Evolutionary conservation across 2,888 invertebrate genomes (phyloP), one percentile per base, ranked within the genome.

Genomic region (Hemicrepidius hirtus): DNA sequence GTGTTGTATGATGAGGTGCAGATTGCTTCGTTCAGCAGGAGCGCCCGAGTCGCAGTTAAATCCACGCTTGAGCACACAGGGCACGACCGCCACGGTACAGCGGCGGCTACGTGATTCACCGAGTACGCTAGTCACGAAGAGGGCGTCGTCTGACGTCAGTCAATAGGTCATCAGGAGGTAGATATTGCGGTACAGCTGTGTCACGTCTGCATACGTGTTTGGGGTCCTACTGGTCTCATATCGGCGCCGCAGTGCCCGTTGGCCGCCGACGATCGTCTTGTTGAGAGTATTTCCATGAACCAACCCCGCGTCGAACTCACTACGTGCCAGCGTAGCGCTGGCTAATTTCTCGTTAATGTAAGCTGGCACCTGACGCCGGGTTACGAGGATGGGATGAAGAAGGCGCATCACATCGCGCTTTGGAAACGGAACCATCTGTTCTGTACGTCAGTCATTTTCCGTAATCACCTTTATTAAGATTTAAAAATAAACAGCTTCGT

Each of bases 171-270:
- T 84, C 84, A 81, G 80, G 71, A 74, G 78, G 78, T 78, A 78
- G 84, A 83, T 84, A 84, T 82, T 82, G 82, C 81, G 74, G 80
- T 82, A 83, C 84, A 85, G 84, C 84, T 84, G 85, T 82, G 84
- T 84, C 85, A 85, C 85, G 85, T 85, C 83, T 79, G 77, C 83
- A 84, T 85, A 85, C 85, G 84, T 85, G 85, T 84, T 83, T 82
- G 79, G 85, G 84, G 81, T 84, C 81, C 83, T 83, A 84, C 83
- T 84, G 81, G 83, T 82, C 82, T 83, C 78, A 82, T 84, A 83
- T 82, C 67, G 71, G 67, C 53, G 59, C 63, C 64, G 68, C 41
- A 35, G 66, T 68, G 67, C 66, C 68, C 68, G 62, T 40, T 67
- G 69, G 66, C 67, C 67, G 68, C 50, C 37, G 66, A 64, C 67